Conservation (phyloP, 2,888 invertebrate species). For the Slavum lentiscoides region DNA sequence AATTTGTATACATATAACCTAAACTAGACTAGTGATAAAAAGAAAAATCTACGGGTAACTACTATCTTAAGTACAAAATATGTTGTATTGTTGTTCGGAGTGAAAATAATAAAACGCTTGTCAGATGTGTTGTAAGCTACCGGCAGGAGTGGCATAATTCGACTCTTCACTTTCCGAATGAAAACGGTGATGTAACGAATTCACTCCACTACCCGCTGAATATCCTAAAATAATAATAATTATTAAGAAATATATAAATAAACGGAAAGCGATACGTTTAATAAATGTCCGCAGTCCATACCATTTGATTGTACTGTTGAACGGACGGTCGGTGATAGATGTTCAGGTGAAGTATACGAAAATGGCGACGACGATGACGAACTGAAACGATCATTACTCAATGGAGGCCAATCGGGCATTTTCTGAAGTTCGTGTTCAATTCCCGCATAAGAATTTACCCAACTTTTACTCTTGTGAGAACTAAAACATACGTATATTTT, state of each 20-base stretch:
- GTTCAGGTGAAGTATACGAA: slow-evolving; percentile 48
- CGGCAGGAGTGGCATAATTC: slow-evolving; percentile 53
- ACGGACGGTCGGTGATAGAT: slow-evolving; percentile 20
- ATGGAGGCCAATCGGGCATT: slow-evolving; percentile 70
- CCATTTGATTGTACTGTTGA: slow-evolving; percentile 38
- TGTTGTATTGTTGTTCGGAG: slow-evolving; percentile 29
- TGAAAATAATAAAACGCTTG: not conserved
- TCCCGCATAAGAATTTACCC: slow-evolving; percentile 63
- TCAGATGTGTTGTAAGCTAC: slow-evolving; percentile 51
- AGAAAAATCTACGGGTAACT: slow-evolving; percentile 47
- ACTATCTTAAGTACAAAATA: slow-evolving; percentile 49
- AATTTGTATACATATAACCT: slow-evolving; percentile 20
- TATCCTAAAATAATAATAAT: slow-evolving; percentile 9
- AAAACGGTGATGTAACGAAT: slow-evolving; percentile 34
- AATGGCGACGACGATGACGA: slow-evolving; percentile 51
- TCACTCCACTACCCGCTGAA: slow-evolving; percentile 16
- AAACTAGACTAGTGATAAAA: slow-evolving; percentile 32
- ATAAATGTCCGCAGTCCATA: not conserved
- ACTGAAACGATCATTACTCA: slow-evolving; percentile 54
- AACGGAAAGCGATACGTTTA: not conserved
- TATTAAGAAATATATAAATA: not conserved
- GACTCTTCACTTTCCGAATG: slow-evolving; percentile 51
- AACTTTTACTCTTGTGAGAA: slow-evolving; percentile 50
- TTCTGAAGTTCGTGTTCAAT: slow-evolving; percentile 66
- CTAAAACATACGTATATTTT: slow-evolving; percentile 16